Evolutionary conservation across 2,797 vertebrate genomes (phyloP), one percentile per base, ranked within the genome.

Genomic region (Babyrousa celebensis): DNA sequence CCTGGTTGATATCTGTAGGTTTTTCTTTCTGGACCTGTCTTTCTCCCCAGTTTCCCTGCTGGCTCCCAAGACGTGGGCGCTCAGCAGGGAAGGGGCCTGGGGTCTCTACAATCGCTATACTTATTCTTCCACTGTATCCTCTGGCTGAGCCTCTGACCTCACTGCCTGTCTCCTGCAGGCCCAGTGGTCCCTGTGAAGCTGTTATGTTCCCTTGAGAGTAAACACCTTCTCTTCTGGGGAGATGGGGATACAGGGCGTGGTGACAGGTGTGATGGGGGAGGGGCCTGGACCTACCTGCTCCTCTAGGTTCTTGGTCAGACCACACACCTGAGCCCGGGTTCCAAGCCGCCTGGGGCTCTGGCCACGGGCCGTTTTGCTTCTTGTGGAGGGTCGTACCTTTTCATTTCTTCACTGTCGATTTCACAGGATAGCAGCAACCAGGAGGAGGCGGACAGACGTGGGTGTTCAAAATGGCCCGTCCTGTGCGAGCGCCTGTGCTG

Each of bases 381-480:
- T 29, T n/a, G 25, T 12, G 21, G 43, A 71, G 36, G 29, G n/a
- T 4, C 3, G 3, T 3, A 8, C 29, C 65, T 68, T 70, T 54
- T 21, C 2, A 48, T 63, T 23, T 15, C 63, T 56, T 62, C 60
- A 8, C 56, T 25, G 67, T 43, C 0, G 4, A 6, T 3, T 18
- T 89, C 23, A 7, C 10, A 4, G 23, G 20, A 2, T n/a, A 27
- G 54, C 56, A 56, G 20, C 82, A 17, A 4, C 8, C 43, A 17
- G 18, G 15, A 85, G 78, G 29, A 36, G 36, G 36, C 3, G 36
- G 36, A 36, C 12, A 9, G 1, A 58, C 2, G 0, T 0, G 16
- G 60, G 3, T 4, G 1, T 27, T 29, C 12, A 5, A 1, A 2
- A 18, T 6, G 14, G 21, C 29, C 1, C 1, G 0, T 7, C 36